A percentile compares a stretch with the other conserved stretches of the same genome.
phyloP scores from a whole-genome alignment of 2,113 vertebrate genomes.

The Phycodurus eques region DNA sequence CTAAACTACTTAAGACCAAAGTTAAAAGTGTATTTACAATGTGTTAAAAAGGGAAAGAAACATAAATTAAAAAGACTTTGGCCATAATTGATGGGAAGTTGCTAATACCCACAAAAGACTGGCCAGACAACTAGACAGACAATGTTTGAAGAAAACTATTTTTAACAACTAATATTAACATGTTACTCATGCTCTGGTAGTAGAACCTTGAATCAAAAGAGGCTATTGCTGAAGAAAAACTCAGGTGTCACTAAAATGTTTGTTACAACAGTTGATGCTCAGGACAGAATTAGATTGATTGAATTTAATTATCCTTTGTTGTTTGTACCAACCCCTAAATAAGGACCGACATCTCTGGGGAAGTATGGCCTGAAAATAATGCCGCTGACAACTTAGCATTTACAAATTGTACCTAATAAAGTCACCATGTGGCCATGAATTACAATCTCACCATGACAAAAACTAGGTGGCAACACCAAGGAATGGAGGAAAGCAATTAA shows the following conservation, averaged over 20 bases:
- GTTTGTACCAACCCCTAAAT: neutral
- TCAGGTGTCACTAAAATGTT: neutral
- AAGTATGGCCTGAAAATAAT: neutral
- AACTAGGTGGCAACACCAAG: neutral
- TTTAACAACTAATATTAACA: neutral
- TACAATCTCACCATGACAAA: slow-evolving; percentile 8
- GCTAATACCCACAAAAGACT: no score
- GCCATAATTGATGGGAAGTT: no score
- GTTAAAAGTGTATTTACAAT: neutral
- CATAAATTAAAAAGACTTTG: no score
- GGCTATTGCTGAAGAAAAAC: neutral
- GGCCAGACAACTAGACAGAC: no score
- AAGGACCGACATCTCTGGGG: neutral
- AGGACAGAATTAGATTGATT: neutral
- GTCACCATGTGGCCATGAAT: slow-evolving; percentile 21
- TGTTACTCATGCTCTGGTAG: neutral
- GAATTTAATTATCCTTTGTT: neutral
- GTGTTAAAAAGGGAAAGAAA: neutral
- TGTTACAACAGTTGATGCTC: neutral
- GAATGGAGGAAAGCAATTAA: slow-evolving; percentile 22
- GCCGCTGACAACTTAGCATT: neutral
- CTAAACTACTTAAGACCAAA: neutral
- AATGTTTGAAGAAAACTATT: neutral
- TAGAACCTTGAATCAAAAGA: neutral
- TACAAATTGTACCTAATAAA: slow-evolving; percentile 1